Conservation (phyloP, 2,888 invertebrate species). For the Syritta pipiens region DNA sequence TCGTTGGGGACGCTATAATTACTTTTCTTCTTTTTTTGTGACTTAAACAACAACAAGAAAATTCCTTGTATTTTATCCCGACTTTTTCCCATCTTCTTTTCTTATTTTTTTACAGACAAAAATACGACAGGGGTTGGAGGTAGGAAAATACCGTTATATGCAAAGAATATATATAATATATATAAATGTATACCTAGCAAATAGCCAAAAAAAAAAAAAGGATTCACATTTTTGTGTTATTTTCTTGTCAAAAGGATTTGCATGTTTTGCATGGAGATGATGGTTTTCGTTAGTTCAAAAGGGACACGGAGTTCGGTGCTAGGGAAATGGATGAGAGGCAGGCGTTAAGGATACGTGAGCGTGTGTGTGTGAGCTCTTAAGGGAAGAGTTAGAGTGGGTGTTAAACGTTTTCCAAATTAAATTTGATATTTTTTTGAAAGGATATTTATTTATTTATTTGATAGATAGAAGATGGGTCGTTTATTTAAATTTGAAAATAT, state of each 20-base stretch:
- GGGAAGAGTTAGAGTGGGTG: constrained; percentile 15
- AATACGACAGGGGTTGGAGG: constrained; percentile 89
- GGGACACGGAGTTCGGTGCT: constrained; percentile 5
- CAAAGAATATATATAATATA: neutral
- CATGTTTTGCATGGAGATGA: constrained; percentile 58
- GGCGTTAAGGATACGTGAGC: too few relatives aligned
- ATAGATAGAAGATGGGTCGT: too few relatives aligned
- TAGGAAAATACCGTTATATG: constrained; percentile 79
- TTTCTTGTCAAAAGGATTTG: constrained; percentile 57
- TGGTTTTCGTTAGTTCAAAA: constrained; percentile 39
- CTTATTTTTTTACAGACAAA: constrained; percentile 81
- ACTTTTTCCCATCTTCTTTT: constrained; percentile 37
- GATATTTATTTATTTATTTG: neutral
- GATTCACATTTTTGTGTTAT: constrained; percentile 47
- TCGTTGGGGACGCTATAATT: constrained; percentile 10
- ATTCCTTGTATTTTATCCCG: constrained; percentile 31
- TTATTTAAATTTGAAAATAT: too few relatives aligned
- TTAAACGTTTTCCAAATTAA: constrained; percentile 36
- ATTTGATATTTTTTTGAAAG: neutral
- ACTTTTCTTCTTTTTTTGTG: too few relatives aligned
- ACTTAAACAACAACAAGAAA: constrained; percentile 23
- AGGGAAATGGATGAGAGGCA: neutral
- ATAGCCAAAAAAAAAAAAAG: constrained; percentile 30
- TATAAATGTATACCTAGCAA: constrained; percentile 43
- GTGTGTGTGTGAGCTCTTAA: neutral